Conservation (phyloP, 2,888 invertebrate genomes). For the Lottia scabra region DNA sequence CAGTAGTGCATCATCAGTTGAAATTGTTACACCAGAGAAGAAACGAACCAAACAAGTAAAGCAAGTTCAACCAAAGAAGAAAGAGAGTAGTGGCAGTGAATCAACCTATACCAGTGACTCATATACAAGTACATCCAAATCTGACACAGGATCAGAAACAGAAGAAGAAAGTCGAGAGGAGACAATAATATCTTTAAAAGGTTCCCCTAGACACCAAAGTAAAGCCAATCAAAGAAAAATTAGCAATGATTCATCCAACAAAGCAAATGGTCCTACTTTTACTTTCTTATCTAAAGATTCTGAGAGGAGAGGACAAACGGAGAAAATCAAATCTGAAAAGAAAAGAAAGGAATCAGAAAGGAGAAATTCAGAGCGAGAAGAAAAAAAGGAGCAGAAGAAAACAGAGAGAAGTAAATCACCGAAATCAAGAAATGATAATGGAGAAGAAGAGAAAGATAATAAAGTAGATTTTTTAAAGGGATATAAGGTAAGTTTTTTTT, state of each 20-base stretch:
- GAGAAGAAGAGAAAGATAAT: conserved; percentile 18
- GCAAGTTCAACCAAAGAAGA: not conserved
- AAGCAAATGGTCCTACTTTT: conserved; percentile 43
- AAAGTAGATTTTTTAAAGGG: conserved; percentile 48
- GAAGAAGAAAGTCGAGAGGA: conserved; percentile 16
- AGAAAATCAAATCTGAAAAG: not conserved
- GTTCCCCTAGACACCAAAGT: conserved; percentile 3
- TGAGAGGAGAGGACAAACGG: conserved; percentile 9
- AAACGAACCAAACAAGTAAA: conserved; percentile 3
- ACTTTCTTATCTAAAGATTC: conserved; percentile 43
- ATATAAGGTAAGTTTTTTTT: conserved; percentile 45
- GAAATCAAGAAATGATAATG: not conserved
- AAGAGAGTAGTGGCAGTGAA: not conserved
- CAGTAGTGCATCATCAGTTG: not conserved
- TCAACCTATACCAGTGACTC: not conserved
- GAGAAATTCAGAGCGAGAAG: not conserved
- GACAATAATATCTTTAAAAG: conserved; percentile 17
- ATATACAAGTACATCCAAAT: conserved; percentile 13
- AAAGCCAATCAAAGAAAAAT: not conserved
- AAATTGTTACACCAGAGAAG: not conserved
- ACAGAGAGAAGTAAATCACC: not conserved
- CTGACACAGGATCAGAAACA: conserved; percentile 19
- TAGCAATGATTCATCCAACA: conserved; percentile 19
- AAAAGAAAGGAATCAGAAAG: not conserved
- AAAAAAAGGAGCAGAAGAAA: not conserved